These are phyloP conservation scores for Cheiracanthium punctorium DNA, from an alignment of 2,888 invertebrate genomes.

Conservation along the genomic window DNA sequence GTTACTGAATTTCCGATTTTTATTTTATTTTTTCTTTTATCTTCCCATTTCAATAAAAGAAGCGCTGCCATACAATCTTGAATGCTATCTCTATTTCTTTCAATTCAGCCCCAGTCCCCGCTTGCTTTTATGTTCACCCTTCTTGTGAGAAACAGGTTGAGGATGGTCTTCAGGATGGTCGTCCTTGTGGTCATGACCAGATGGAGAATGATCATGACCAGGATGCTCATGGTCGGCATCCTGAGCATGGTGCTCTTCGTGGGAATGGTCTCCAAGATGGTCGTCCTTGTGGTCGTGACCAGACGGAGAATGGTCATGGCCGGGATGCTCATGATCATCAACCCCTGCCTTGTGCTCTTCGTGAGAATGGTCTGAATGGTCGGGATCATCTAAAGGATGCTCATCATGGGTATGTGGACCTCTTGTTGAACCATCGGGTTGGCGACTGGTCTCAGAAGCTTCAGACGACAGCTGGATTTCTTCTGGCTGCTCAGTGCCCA, in stretches of 20 bases:
- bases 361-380: constrained; percentile 26
- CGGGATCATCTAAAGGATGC: constrained; percentile 20
- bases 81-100: no score
- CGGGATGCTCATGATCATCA: neutral
- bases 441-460: neutral
- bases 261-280: neutral
- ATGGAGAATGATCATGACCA: neutral
- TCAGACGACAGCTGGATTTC: neutral
- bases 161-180: constrained; percentile 5
- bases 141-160: no score
- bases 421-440: neutral
- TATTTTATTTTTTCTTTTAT: no score
- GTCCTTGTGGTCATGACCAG: constrained; percentile 22
- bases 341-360: neutral
- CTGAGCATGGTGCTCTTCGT: neutral
- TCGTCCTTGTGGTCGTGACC: constrained; percentile 25
- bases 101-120: no score
- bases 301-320: neutral
- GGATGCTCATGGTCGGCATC: constrained; percentile 29
- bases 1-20: no score
- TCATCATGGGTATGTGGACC: constrained; percentile 32
- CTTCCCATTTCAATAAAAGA: no score
- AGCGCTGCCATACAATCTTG: no score
- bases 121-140: no score
- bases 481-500: neutral